Evolutionary conservation across 2,888 invertebrate species (phyloP).

Genomic region (Hartigia nigra): DNA sequence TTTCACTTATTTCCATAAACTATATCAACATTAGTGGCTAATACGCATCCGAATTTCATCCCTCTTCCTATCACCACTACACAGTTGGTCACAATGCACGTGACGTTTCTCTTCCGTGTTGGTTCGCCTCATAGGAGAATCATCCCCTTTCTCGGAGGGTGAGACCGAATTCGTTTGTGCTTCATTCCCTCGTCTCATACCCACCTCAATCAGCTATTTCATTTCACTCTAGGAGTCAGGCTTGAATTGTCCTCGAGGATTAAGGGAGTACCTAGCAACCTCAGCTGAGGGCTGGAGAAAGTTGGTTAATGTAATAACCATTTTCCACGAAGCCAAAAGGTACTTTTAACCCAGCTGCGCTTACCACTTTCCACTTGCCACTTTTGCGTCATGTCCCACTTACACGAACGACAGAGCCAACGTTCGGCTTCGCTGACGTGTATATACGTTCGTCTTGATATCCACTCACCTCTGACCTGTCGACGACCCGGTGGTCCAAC

Average conservation of each 20-base stretch:
- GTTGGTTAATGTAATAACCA: slow-evolving; percentile 31
- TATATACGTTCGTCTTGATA: background rate
- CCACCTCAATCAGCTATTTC: background rate
- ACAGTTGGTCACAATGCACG: background rate
- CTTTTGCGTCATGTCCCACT: background rate
- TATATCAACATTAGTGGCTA: background rate
- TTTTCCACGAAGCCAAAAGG: slow-evolving; percentile 22
- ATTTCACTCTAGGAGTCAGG: slow-evolving; percentile 15
- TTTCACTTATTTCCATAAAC: background rate
- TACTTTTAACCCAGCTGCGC: slow-evolving; percentile 5
- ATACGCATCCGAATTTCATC: background rate
- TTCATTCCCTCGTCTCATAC: background rate
- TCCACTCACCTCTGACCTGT: background rate
- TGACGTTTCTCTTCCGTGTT: background rate
- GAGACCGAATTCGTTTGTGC: background rate
- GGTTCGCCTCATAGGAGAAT: background rate
- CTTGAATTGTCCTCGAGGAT: slow-evolving; percentile 25
- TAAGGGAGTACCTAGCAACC: slow-evolving; percentile 12
- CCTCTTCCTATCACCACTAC: background rate
- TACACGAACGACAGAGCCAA: background rate
- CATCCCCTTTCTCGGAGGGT: background rate
- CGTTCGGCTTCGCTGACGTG: background rate
- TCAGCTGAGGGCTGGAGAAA: slow-evolving; percentile 21
- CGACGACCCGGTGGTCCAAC: background rate
- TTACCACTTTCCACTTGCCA: slow-evolving; percentile 6